phyloP scores from a whole-genome alignment of 64 coral and sea anemone species.

The Cladopsammia gracilis region DNA sequence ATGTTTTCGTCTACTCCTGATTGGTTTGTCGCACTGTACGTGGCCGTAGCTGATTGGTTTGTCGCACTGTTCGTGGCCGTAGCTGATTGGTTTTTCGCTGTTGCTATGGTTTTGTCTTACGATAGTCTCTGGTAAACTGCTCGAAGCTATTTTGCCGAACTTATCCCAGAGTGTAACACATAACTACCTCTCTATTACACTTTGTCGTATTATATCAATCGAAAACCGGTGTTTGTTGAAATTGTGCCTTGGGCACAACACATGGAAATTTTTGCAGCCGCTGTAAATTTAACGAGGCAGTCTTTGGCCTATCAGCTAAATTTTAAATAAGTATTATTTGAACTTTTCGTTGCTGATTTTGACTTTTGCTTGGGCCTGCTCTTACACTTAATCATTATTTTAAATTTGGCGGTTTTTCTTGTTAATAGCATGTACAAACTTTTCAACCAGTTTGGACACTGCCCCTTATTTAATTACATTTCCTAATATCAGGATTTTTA shows the following conservation, averaged over 20 bases:
- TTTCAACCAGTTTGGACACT: background rate
- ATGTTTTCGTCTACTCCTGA: background rate
- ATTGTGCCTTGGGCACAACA: background rate
- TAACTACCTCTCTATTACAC: background rate
- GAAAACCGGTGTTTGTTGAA: background rate
- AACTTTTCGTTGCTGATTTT: too few species aligned
- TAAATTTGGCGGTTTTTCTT: background rate
- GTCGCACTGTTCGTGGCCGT: background rate
- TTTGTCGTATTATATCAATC: background rate
- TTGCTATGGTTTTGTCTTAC: background rate
- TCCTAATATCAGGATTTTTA: background rate
- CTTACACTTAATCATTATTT: background rate
- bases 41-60: background rate
- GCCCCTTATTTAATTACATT: constrained; percentile 5
- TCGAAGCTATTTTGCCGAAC: background rate
- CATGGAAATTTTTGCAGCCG: too few species aligned
- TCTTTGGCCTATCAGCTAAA: background rate
- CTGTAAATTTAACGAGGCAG: background rate
- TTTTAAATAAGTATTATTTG: too few species aligned
- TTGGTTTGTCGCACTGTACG: background rate
- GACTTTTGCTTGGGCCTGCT: background rate
- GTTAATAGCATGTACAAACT: constrained; percentile 33
- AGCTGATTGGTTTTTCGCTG: background rate
- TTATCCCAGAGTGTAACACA: background rate
- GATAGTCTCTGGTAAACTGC: background rate